phyloP scores from a whole-genome alignment of 2,113 vertebrate genomes.

The Cololabis saira region DNA sequence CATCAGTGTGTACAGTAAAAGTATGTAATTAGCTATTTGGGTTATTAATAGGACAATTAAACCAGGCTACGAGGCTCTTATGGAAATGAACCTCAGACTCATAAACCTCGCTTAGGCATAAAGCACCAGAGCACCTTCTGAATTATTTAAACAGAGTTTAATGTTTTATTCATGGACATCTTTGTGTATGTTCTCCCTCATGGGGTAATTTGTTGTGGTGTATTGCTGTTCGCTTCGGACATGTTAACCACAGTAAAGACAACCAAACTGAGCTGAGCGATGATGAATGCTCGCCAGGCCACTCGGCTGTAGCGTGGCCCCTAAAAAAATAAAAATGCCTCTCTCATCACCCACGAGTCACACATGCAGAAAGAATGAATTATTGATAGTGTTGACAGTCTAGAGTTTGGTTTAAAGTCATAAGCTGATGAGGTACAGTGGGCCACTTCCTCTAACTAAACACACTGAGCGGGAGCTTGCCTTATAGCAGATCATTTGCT shows the following conservation, averaged over 20 bases:
- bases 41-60: slow-evolving; percentile 76
- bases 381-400: slow-evolving; percentile 60
- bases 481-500: slow-evolving; percentile 38
- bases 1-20: slow-evolving; percentile 58
- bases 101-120: slow-evolving; percentile 55
- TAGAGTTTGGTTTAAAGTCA: slow-evolving; percentile 53
- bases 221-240: slow-evolving; percentile 24
- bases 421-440: slow-evolving; percentile 61
- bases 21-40: slow-evolving; percentile 70
- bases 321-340: slow-evolving; percentile 11
- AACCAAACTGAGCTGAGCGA: slow-evolving; percentile 20
- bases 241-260: slow-evolving; percentile 16
- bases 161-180: slow-evolving; percentile 72
- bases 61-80: slow-evolving; percentile 47
- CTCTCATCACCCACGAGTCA: slow-evolving; percentile 40
- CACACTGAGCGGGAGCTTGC: slow-evolving; percentile 39
- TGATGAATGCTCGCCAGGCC: slow-evolving; percentile 20
- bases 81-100: slow-evolving; percentile 70
- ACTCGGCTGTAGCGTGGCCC: slow-evolving; percentile 21
- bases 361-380: slow-evolving; percentile 60
- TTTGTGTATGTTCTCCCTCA: slow-evolving; percentile 60
- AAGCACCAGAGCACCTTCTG: slow-evolving; percentile 52
- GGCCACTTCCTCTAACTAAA: slow-evolving; percentile 68
- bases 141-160: slow-evolving; percentile 73
- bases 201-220: slow-evolving; percentile 56